A percentile compares a stretch with the other conserved stretches of the same genome.
phyloP scores from a whole-genome alignment of 30 jellyfish, hydroid and myxozoan species.

The Chironex yamaguchii region DNA sequence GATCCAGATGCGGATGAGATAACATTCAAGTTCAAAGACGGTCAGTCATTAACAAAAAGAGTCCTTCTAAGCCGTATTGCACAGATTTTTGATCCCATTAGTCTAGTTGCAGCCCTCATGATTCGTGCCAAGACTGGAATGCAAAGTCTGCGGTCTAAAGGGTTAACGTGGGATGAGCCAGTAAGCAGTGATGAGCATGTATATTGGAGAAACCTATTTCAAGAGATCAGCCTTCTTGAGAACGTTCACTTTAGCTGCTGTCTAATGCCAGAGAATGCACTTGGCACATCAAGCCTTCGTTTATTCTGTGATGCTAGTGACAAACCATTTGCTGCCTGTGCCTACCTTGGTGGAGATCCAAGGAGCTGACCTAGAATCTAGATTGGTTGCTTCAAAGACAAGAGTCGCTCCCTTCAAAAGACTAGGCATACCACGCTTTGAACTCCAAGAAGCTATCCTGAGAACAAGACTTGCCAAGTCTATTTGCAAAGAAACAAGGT shows the following conservation, averaged over 20 bases:
- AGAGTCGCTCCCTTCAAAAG: conserved; percentile 18
- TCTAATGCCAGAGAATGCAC: conserved; percentile 31
- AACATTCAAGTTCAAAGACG: too few relatives aligned
- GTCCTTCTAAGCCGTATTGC: background rate
- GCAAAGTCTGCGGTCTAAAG: too few relatives aligned
- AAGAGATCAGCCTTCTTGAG: background rate
- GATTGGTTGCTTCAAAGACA: too few relatives aligned
- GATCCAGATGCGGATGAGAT: background rate
- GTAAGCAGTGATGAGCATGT: background rate
- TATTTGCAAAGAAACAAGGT: conserved; percentile 10
- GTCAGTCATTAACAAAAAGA: conserved; percentile 1
- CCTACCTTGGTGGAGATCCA: too few relatives aligned
- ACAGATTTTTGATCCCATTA: background rate
- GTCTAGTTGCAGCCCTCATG: background rate
- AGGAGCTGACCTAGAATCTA: too few relatives aligned
- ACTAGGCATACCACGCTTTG: conserved; percentile 1
- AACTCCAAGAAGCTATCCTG: conserved; percentile 20
- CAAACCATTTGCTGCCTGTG: too few relatives aligned
- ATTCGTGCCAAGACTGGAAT: background rate
- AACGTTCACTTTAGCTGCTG: conserved; percentile 4
- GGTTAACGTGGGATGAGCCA: conserved; percentile 53
- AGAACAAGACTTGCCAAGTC: conserved; percentile 1
- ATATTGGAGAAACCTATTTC: conserved; percentile 11
- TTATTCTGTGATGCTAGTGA: conserved; percentile 30
- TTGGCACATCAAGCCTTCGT: conserved; percentile 13